Conservation (phyloP, 2,113 vertebrate species). For the Scatophagus argus region DNA sequence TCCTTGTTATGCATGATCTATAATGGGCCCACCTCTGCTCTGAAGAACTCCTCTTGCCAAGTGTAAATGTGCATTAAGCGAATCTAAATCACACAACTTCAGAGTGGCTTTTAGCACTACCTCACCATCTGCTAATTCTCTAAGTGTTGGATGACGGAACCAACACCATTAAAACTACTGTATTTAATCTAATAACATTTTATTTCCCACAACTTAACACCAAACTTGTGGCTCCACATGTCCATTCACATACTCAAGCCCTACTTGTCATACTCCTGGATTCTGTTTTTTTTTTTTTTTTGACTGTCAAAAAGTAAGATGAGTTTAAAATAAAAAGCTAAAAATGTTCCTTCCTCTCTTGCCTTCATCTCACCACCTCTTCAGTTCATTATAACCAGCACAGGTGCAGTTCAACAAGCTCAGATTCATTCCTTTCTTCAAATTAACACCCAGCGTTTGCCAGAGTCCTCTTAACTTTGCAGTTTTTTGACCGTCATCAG, state of each 20-base stretch:
- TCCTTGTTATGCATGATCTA: slow-evolving; percentile 48
- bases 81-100: slow-evolving; percentile 59
- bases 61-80: slow-evolving; percentile 54
- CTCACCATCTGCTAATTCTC: slow-evolving; percentile 65
- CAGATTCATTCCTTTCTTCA: slow-evolving; percentile 27
- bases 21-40: slow-evolving; percentile 69
- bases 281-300: background rate
- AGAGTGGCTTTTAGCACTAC: slow-evolving; percentile 52
- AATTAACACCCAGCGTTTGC: slow-evolving; percentile 26
- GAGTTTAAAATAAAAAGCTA: background rate
- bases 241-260: slow-evolving; percentile 2
- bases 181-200: slow-evolving; percentile 50
- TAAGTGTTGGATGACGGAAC: slow-evolving; percentile 58
- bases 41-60: slow-evolving; percentile 56
- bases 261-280: background rate
- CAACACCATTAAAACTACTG: slow-evolving; percentile 46
- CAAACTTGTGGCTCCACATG: slow-evolving; percentile 22
- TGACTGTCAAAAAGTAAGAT: background rate
- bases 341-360: background rate
- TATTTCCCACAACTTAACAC: slow-evolving; percentile 60
- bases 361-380: background rate
- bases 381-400: slow-evolving; percentile 25
- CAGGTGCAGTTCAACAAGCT: slow-evolving; percentile 18
- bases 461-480: slow-evolving; percentile 14
- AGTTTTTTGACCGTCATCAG: slow-evolving; percentile 18